Evolutionary conservation across 2,797 vertebrate species (phyloP).

Genomic region (Huso huso): DNA sequence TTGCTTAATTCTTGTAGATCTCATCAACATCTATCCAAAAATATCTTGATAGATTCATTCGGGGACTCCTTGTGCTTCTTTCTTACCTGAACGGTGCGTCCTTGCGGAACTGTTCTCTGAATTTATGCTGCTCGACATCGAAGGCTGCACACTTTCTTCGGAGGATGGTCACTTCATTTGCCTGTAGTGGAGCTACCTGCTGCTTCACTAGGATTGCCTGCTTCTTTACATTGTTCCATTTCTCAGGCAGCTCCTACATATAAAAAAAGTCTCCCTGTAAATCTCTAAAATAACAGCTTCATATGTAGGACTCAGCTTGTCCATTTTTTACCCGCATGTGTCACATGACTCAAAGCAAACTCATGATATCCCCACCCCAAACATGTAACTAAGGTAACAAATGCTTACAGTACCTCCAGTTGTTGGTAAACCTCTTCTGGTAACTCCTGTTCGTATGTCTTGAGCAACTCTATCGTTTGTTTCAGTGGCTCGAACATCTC

Average conservation of each 20-base stretch:
- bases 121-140: constrained; percentile 66
- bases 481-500: constrained; percentile 87
- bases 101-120: constrained; percentile 66
- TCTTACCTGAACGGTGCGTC: constrained; percentile 80
- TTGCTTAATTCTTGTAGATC: too few relatives aligned
- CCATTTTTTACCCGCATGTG: too few relatives aligned
- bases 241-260: constrained; percentile 81
- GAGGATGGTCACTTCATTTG: constrained; percentile 63
- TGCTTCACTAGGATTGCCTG: constrained; percentile 69
- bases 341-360: too few relatives aligned
- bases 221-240: constrained; percentile 81
- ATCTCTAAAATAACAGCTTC: too few relatives aligned
- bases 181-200: constrained; percentile 81
- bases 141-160: constrained; percentile 69
- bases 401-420: constrained; percentile 61
- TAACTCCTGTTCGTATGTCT: constrained; percentile 76
- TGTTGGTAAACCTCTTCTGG: constrained; percentile 75
- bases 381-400: not conserved
- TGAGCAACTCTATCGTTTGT: constrained; percentile 79
- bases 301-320: too few relatives aligned
- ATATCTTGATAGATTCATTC: not conserved
- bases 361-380: too few relatives aligned
- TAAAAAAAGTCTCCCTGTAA: too few relatives aligned
- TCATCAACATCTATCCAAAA: not conserved
- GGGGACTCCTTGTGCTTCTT: not conserved